phyloP scores from a whole-genome alignment of 2,888 invertebrate genomes.

The Trachelus stipa region DNA sequence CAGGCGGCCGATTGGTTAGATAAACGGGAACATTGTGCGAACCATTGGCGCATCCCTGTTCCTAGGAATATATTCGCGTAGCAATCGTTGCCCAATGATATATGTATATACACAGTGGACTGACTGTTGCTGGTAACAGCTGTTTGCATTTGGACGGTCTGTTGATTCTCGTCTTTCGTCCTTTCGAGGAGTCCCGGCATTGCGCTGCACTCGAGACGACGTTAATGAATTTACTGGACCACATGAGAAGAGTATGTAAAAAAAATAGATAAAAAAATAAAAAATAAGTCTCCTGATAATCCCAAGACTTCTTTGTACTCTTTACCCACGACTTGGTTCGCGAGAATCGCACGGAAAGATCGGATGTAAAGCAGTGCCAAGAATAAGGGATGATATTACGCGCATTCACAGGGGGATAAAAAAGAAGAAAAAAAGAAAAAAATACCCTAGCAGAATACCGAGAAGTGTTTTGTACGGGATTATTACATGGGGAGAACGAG shows the following conservation, averaged over 20 bases:
- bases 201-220: neutral
- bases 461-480: neutral
- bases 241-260: neutral
- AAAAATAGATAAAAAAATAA: neutral
- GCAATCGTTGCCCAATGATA: neutral
- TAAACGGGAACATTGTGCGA: neutral
- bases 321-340: neutral
- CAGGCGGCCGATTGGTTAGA: neutral
- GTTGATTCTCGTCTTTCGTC: slow-evolving; percentile 18
- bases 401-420: slow-evolving; percentile 6
- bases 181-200: neutral
- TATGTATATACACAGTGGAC: neutral
- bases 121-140: slow-evolving; percentile 30
- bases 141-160: slow-evolving; percentile 40
- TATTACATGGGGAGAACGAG: neutral
- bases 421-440: slow-evolving; percentile 17
- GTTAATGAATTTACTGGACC: slow-evolving; percentile 1
- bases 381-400: neutral
- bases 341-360: neutral
- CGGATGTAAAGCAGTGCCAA: neutral
- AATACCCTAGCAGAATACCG: slow-evolving; percentile 17
- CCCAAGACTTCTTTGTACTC: neutral
- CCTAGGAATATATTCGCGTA: neutral
- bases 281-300: neutral
- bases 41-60: neutral